Evolutionary conservation across 2,113 vertebrate species (phyloP), one percentile per base, ranked within the genome.

Genomic region (Petaurus breviceps): DNA sequence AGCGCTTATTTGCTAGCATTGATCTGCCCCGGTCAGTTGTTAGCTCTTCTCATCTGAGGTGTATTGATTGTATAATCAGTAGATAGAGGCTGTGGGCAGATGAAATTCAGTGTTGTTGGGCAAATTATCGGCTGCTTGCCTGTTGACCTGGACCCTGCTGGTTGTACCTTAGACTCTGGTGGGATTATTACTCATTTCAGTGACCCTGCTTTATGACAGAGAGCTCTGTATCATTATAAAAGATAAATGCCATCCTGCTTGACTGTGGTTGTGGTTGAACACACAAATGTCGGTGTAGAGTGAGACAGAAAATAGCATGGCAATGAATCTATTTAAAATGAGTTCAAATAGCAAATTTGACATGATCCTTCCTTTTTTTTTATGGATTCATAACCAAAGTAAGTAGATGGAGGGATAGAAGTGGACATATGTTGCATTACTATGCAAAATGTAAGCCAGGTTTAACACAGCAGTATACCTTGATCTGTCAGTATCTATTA

Each of bases 1-100:
- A 99, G 99, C 99, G 99, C 99, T 99, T 99, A 99, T 99, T 99
- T 99, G 99, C 99, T 98, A 98, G 99, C 99, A 99, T 99, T 99
- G 99, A 99, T 99, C 99, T 99, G 99, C 99, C 99, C 99, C 96
- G 99, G 99, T 99, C 99, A 99, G 99, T 99, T 99, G 99, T 99
- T 99, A 99, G 99, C 99, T 99, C 99, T 99, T 99, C 99, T 99
- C 99, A 99, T 99, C 99, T 99, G 99, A 99, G 99, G 98, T 98
- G 99, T 99, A 99, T 99, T 99, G 99, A 99, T 99, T 99, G 99
- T 99, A 99, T 99, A 99, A 99, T 99, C 99, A 99, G 99, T 98
- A 99, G 99, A 99, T 99, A 98, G 99, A 98, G 98, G 99, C 99
- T 99, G 99, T 98, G 98, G 99, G 99, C 99, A 99, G 99, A 99